Evolutionary conservation across 2,113 vertebrate species (phyloP).

Genomic region (Buteo buteo): DNA sequence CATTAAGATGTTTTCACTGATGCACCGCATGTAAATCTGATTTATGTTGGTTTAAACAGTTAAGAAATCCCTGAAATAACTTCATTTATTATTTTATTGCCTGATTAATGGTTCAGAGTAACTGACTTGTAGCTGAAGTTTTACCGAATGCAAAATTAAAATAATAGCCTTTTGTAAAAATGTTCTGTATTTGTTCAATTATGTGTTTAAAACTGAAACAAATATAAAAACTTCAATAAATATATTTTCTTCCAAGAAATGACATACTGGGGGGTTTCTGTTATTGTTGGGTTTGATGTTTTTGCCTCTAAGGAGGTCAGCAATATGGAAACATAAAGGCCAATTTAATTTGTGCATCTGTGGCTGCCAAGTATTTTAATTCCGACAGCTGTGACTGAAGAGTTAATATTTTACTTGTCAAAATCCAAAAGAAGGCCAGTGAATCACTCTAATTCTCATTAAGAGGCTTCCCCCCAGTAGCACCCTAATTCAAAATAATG

Average conservation of each 20-base stretch:
- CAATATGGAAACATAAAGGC: constrained; percentile 99
- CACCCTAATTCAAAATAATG: constrained; percentile 99
- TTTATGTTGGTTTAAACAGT: constrained; percentile 79
- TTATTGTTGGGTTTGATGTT: constrained; percentile 82
- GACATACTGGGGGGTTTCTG: constrained; percentile 74
- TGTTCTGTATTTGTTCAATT: constrained; percentile 66
- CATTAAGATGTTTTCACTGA: constrained; percentile 43
- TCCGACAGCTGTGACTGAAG: constrained; percentile 99
- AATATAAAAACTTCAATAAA: constrained; percentile 77
- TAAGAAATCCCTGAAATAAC: constrained; percentile 76
- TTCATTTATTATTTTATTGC: constrained; percentile 69
- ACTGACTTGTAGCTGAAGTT: constrained; percentile 56
- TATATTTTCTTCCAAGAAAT: constrained; percentile 73
- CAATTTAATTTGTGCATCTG: constrained; percentile 99
- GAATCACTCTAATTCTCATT: constrained; percentile 99
- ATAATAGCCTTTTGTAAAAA: constrained; percentile 59
- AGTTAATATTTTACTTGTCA: constrained; percentile 99
- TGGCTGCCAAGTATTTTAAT: constrained; percentile 99
- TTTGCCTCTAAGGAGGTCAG: constrained; percentile 98
- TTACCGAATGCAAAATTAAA: constrained; percentile 66
- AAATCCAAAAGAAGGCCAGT: constrained; percentile 97
- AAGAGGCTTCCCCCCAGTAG: constrained; percentile 99
- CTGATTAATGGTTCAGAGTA: constrained; percentile 63
- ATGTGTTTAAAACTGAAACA: constrained; percentile 66
- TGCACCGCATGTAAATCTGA: constrained; percentile 66